Evolutionary conservation across 2,113 vertebrate genomes (phyloP), one percentile per base, ranked within the genome.

Genomic region (Heliornis fulica): DNA sequence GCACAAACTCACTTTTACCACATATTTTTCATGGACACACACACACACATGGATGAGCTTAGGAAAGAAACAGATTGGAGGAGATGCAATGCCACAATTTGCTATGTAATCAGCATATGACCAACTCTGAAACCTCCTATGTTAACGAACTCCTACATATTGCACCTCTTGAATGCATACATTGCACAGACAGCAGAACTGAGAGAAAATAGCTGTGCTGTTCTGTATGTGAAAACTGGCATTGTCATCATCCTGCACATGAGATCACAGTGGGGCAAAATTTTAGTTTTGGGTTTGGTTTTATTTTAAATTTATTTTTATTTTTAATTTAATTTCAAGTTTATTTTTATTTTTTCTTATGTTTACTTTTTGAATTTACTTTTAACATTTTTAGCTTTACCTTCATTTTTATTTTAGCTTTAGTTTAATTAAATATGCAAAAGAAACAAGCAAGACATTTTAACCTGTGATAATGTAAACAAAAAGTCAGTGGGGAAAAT

Each of bases 141-240:
- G 13, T 8, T 53, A 51, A 63, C 12, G 15, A 74, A 43, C 5
- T 78, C 32, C n/a, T 82, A 54, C n/a, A 59, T 8, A 28, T 54
- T 57, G 29, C 32, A 34, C 43, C 66, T 53, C 13, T 21, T 74
- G 83, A 75, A 68, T 2, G 3, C 10, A 38, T 23, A 14, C 26
- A 3, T 38, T 29, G 12, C 41, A 41, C 25, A 72, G 16, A 38
- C 17, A 38, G 22, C 45, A 85, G 23, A 85, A 61, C 3, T 43
- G 43, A 61, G 28, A 81, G 15, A 11, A 91, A 45, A 63, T 11
- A 70, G 5, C 2, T 40, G 4, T 50, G 5, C 50, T n/a, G 25
- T 79, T 14, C 53, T 59, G 29, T 28, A 38, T 0, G 1, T 6
- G 7, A 3, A 8, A 3, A 8, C 14, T 3, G 1, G 46, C 19